Evolutionary conservation across 2,888 invertebrate genomes (phyloP).

Genomic region (Allacma fusca): DNA sequence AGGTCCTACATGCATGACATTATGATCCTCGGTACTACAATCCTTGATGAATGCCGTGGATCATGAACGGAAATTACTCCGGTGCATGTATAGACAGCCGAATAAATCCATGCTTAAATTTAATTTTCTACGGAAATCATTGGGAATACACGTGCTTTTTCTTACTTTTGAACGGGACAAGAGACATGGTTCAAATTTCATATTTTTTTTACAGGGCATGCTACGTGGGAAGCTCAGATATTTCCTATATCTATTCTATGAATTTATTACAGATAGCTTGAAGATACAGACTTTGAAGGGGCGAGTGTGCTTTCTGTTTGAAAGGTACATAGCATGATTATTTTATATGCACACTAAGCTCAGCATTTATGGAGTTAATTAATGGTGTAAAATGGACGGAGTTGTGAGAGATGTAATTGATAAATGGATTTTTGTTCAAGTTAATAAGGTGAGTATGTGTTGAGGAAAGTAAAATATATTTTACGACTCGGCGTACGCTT

Average conservation of each 20-base stretch:
- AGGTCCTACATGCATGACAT: too few species aligned
- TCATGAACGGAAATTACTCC: neutral
- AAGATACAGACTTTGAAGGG: too few species aligned
- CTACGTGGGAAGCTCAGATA: neutral
- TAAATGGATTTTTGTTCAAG: constrained; percentile 16
- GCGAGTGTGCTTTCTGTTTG: too few species aligned
- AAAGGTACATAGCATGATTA: neutral
- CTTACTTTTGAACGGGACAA: constrained; percentile 13
- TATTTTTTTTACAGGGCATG: neutral
- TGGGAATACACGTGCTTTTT: constrained; percentile 20
- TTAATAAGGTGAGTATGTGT: constrained; percentile 9
- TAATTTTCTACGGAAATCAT: constrained; percentile 23
- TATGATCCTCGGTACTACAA: too few species aligned
- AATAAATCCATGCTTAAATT: constrained; percentile 25
- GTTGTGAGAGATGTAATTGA: constrained; percentile 16
- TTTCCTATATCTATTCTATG: neutral
- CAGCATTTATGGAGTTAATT: constrained; percentile 16
- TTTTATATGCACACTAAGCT: constrained; percentile 4
- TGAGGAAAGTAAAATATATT: constrained; percentile 25
- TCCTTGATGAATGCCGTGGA: neutral
- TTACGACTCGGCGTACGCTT: constrained; percentile 18
- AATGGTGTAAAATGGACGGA: constrained; percentile 16
- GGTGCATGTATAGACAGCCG: neutral
- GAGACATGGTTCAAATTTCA: neutral
- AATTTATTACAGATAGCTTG: neutral